A percentile compares a stretch with the other conserved stretches of the same genome.
Conservation (phyloP, 1,140 invertebrate species). For the Druon quercuslanigerum region DNA sequence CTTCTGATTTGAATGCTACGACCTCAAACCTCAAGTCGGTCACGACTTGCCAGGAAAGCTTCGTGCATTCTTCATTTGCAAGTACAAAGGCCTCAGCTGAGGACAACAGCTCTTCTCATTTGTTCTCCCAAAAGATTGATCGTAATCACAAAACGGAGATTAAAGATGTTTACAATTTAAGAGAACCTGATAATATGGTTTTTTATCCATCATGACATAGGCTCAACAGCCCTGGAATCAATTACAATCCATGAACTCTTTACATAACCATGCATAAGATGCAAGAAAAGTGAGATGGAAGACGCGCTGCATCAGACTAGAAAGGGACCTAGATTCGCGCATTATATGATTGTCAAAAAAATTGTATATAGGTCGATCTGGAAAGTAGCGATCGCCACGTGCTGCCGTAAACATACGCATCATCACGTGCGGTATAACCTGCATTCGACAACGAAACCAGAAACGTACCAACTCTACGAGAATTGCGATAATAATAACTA, state of each 20-base stretch:
- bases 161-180: not conserved
- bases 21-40: conserved; percentile 16
- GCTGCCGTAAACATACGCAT: conserved; percentile 23
- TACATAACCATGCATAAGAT: conserved; percentile 18
- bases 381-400: conserved; percentile 25
- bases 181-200: not conserved
- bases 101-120: not conserved
- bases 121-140: not conserved
- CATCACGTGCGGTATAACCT: conserved; percentile 12
- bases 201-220: not conserved
- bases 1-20: conserved; percentile 13
- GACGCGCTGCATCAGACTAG: not conserved
- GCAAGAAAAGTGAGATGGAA: conserved; percentile 22
- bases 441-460: conserved; percentile 1
- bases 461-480: not conserved
- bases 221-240: not conserved
- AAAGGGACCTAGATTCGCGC: conserved; percentile 24
- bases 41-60: conserved; percentile 19
- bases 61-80: not conserved
- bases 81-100: not conserved
- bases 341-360: conserved; percentile 1
- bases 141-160: not conserved
- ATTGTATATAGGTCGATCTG: conserved; percentile 20
- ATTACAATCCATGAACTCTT: conserved; percentile 8
- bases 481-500: conserved; percentile 25